Percentiles rank a stretch among this genome's conserved stretches.
Evolutionary conservation across 2,797 vertebrate species (phyloP).

Genomic region (Propithecus perrieri): DNA sequence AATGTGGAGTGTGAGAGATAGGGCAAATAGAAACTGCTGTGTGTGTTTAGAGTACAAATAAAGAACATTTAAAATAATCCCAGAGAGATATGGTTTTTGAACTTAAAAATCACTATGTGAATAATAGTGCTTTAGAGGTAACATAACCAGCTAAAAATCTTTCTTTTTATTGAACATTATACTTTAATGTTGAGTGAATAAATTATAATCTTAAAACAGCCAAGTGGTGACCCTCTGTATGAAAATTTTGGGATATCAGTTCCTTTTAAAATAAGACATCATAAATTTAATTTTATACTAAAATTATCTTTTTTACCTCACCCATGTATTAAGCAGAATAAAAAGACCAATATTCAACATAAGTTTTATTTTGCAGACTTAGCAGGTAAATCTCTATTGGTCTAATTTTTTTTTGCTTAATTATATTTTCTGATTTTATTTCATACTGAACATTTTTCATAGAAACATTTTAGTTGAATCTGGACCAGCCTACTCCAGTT

Average conservation of each 20-base stretch:
- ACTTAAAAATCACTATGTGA: not conserved
- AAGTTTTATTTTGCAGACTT: not conserved
- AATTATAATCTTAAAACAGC: not conserved
- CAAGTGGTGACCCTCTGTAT: not conserved
- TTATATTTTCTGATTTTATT: not conserved
- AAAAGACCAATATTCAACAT: not conserved
- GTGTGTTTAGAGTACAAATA: not conserved
- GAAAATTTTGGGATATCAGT: not conserved
- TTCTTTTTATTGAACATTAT: constrained; percentile 38
- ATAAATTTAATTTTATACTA: not conserved
- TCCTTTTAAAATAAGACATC: not conserved
- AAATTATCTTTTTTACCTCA: not conserved
- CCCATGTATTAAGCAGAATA: not conserved
- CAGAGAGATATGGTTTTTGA: not conserved
- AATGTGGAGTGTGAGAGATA: not conserved
- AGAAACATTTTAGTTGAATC: not conserved
- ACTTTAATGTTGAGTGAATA: not conserved
- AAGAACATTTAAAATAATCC: not conserved
- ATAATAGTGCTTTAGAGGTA: not conserved
- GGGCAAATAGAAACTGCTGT: not conserved
- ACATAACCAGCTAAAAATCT: not conserved
- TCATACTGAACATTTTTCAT: not conserved
- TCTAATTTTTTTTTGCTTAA: not conserved
- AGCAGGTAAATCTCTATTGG: not conserved
- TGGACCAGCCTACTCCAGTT: not conserved